Evolutionary conservation across 2,113 vertebrate genomes (phyloP).

Genomic region (Ardeotis arabs): DNA sequence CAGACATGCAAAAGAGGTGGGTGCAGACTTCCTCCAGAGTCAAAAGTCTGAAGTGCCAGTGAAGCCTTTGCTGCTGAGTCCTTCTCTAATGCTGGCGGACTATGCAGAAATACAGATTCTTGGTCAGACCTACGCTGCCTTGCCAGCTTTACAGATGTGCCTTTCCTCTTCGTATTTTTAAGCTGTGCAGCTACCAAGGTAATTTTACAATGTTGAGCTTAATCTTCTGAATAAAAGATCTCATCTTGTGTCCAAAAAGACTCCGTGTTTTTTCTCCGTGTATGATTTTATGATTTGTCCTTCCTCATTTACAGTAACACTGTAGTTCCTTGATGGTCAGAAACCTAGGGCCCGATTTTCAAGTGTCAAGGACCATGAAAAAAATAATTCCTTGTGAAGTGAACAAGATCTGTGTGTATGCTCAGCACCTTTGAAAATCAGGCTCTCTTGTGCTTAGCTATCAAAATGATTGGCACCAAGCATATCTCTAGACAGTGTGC

Average conservation of each 20-base stretch:
- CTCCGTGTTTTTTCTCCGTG: neutral
- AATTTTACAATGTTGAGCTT: neutral
- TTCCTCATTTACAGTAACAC: neutral
- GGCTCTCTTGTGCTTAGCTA: neutral
- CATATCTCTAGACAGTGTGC: neutral
- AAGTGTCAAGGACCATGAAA: neutral
- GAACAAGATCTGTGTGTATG: neutral
- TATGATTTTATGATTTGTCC: neutral
- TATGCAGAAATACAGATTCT: neutral
- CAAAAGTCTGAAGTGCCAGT: neutral
- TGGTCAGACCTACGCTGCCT: neutral
- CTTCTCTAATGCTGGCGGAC: neutral
- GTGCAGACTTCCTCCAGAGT: neutral
- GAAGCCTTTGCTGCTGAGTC: neutral
- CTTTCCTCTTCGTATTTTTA: neutral
- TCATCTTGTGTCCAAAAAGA: neutral
- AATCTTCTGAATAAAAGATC: neutral
- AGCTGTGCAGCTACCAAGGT: neutral
- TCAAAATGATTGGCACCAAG: constrained; percentile 44
- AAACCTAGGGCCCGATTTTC: neutral
- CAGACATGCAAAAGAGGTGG: neutral
- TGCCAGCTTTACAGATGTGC: neutral
- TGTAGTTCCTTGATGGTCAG: neutral
- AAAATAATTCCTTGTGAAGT: neutral
- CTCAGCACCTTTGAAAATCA: constrained; percentile 47